Conservation (phyloP, 1,140 invertebrate species). For the Sitobion miscanthi region DNA sequence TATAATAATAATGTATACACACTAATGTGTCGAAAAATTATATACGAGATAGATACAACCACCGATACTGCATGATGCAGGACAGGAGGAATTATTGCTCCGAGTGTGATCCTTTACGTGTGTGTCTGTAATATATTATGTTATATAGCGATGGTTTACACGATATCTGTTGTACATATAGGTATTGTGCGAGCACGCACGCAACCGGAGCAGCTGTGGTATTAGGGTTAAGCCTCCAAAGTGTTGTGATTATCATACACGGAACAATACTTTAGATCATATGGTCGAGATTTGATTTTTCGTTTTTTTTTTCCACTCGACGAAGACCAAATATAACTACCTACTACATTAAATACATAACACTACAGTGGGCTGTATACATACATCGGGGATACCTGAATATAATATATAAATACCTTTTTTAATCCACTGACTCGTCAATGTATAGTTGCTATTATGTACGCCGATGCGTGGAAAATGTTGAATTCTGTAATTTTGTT, state of each 20-base stretch:
- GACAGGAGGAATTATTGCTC: neutral
- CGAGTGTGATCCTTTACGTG: neutral
- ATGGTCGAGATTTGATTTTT: neutral
- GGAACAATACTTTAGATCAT: slow-evolving; percentile 24
- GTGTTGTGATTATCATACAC: neutral
- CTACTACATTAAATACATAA: neutral
- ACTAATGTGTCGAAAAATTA: slow-evolving; percentile 29
- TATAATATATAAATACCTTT: neutral
- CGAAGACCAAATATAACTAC: neutral
- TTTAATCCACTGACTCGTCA: neutral
- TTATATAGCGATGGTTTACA: neutral
- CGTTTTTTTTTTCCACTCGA: neutral
- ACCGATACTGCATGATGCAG: neutral
- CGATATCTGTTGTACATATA: neutral
- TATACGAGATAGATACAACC: neutral
- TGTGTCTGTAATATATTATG: neutral
- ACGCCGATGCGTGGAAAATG: neutral
- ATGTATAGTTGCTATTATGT: neutral
- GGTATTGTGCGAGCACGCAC: neutral
- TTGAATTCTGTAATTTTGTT: neutral
- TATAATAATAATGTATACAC: neutral
- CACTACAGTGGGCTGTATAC: neutral
- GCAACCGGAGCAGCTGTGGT: neutral
- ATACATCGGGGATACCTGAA: neutral
- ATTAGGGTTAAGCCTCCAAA: slow-evolving; percentile 19